These are phyloP conservation scores for Ecdyonurus torrentis DNA, from an alignment of 2,888 invertebrate species.

Conservation along the genomic window DNA sequence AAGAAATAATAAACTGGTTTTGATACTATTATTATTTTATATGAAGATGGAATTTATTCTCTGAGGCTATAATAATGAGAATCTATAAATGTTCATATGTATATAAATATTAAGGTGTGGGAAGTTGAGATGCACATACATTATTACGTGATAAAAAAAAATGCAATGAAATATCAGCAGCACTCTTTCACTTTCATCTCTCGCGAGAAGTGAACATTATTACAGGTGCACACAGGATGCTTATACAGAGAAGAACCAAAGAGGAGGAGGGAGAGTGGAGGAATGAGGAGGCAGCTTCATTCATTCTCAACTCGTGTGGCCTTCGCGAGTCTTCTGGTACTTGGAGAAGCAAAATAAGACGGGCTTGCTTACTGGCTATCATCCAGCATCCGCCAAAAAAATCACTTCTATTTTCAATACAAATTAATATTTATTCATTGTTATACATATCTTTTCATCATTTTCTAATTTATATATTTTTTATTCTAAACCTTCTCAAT, in stretches of 20 bases:
- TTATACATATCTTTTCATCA: too few species aligned
- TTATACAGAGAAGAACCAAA: background rate
- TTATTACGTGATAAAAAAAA: background rate
- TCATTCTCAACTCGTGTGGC: background rate
- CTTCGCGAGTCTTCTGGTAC: background rate
- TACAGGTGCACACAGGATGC: background rate
- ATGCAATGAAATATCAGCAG: background rate
- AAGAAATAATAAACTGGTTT: background rate
- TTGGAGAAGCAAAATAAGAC: background rate
- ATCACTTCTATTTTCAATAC: too few species aligned
- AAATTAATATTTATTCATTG: too few species aligned
- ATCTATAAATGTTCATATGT: too few species aligned
- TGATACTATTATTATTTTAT: background rate
- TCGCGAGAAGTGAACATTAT: too few species aligned
- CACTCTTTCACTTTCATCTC: background rate
- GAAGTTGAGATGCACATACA: background rate
- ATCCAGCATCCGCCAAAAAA: too few species aligned
- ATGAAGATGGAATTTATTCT: background rate
- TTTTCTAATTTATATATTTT: too few species aligned
- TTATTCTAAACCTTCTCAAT: too few species aligned
- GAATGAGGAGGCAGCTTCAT: background rate
- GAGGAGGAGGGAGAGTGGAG: background rate
- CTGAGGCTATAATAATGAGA: background rate
- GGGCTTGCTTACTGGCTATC: background rate
- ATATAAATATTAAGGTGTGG: too few species aligned